Base-by-base conservation (phyloP, 2,113 vertebrate species). In the Vulpes ferrilata region DNA sequence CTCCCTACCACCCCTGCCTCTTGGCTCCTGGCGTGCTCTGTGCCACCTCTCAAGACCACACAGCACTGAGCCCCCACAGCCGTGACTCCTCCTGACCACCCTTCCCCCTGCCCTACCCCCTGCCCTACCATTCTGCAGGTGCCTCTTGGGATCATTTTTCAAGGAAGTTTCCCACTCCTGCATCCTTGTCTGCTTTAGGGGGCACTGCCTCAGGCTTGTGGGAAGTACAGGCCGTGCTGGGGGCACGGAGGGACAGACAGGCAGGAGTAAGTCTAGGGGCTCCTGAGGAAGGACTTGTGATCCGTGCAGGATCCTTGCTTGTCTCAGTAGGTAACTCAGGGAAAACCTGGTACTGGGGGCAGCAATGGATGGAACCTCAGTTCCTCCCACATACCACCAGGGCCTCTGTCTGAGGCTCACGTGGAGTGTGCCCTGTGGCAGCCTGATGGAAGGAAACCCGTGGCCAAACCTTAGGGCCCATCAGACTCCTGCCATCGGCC, bases 91-190 rank as follows among this genome's bases (percentile, higher is more conserved):
- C 23, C 55, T 22, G 7, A 15, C 4, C 2, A 5, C 2, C 25
- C 55, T 67, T 43, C 7, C 11, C 43, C 43, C 43, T 43, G 43
- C 43, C 43, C 43, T 43, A 43, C 43, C 43, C 43, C 43, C 43
- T 7, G 7, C 43, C 43, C 43, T 43, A 43, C 43, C 43, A 43
- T 8, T 59, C 71, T 19, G 0, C 15, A 3, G 30, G 73, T 4
- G 13, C 80, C n/a, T 60, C 57, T n/a, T 35, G 57, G 81, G 35
- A 25, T 60, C n/a, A 5, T n/a, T 35, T 25, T 35, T 2, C 22
- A 9, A 13, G 20, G n/a, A 27, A 23, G 7, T 35, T 30, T 1
- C 23, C 43, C 16, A 22, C 23, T 20, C 7, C 20, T 2, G 0
- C 20, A 17, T 11, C 59, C 67, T 53, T 10, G 1, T 38, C 69